Evolutionary conservation across 2,113 vertebrate genomes (phyloP), one percentile per base, ranked within the genome.

Genomic region (Phalacrocorax brasilianus): DNA sequence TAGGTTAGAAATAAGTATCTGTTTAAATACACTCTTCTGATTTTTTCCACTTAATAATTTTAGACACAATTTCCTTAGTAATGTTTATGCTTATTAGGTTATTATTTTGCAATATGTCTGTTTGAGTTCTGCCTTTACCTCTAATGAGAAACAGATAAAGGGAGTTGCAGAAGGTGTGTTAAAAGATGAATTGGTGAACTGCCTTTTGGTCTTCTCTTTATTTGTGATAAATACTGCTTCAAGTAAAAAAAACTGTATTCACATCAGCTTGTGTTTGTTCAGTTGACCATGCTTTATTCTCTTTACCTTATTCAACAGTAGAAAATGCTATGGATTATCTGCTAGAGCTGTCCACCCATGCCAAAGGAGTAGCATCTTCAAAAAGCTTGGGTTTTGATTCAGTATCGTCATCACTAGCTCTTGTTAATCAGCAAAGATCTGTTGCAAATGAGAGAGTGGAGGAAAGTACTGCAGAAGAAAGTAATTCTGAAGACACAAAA

Each of bases 261-360:
- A 32, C 22, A 62, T 85, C 18, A 81, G 22, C 9, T 35, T 95
- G 11, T 56, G 27, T 89, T 86, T 86, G 47, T 96, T 88, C 55
- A 55, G 8, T 62, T 97, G 68, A 93, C 92, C 9, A 9, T 90
- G 53, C 49, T 53, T 94, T 95, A 7, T 97, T 96, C 67, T 93
- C 3, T 93, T 96, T 77, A 55, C 47, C 12, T 93, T 89, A 66
- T 59, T 83, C 40, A 78, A 76, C 97, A 99, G 99, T 99, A 98
- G 99, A 99, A 96, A 97, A 98, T 17, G 98, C 99, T 44, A 99
- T 99, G 99, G 99, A 99, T 98, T 98, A 98, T 91, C 98, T 99
- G 8, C 97, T 99, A 97, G 99, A 99, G 96, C 98, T 99, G 68
- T 99, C 99, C 63, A 98, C 97, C 45, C 98, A 99, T 8, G 98